Evolutionary conservation across 2,888 invertebrate genomes (phyloP), one percentile per base, ranked within the genome.

Genomic region (Sinotaia quadrata): DNA sequence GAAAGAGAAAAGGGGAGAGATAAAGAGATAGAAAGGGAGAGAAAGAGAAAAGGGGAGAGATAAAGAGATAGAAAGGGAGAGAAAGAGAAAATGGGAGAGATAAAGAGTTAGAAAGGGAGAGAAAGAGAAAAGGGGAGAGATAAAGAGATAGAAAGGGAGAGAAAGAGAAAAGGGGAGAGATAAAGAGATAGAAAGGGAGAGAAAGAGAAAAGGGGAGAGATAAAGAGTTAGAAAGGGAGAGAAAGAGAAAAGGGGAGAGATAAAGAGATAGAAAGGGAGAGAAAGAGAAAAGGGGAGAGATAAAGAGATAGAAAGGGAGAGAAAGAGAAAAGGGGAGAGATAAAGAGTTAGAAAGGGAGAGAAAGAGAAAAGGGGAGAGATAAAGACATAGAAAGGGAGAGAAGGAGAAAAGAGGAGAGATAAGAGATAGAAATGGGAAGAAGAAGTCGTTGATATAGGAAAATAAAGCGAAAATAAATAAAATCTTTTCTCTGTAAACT

Each of bases 111-210:
- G 24, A 34, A 15, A 31, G 52, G 12, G 47, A 15, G 29, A 44
- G 31, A 18, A 27, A 60, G 34, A 33, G 33, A 49, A 44, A 56
- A n/a, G 21, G 21, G 56, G 37, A 56, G 21, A 33, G 21, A 65
- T 18, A 56, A 12, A 44, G 31, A 65, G 56, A 56, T 18, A 31
- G 57, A 65, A 21, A 65, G 29, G 33, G 44, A 41, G 44, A 56
- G 44, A 27, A 41, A 44, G 47, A 56, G 44, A 31, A 15, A 31
- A 27, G 33, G 51, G 44, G 31, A 57, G 33, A 57, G 41, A 56
- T 41, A 56, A 47, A 57, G 31, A 56, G 41, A 65, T 41, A 44
- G 31, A 56, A 57, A 65, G 47, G 33, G 36, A 56, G 65, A 65
- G 57, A 57, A 33, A 56, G 54, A 65, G 36, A 51, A 37, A 47